Evolutionary conservation across 2,888 invertebrate species (phyloP), one percentile per base, ranked within the genome.

Genomic region (Elaeidobius kamerunicus): DNA sequence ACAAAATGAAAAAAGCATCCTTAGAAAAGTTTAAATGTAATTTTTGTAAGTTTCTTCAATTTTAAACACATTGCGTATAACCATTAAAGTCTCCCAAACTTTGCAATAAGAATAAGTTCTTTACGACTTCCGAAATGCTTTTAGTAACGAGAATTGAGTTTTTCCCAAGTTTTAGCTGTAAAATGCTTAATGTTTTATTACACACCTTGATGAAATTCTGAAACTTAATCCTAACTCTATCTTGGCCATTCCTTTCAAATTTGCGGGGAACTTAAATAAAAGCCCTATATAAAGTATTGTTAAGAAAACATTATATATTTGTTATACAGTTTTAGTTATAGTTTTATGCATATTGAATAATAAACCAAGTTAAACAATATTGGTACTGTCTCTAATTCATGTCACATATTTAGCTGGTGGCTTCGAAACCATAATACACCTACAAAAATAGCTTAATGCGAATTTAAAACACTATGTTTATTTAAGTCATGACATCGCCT

Each of bases 61-160:
- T 48, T 28, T 39, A 39, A 39, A 46, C 27, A 28, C 12, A 12
- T 36, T 30, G 20, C 19, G 30, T 47, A 40, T 38, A 48, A 40
- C 47, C 47, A 48, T 48, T 39, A 48, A 48, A 48, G 18, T 40
- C 40, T 39, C 3, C 40, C n/a, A 32, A 40, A 48, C 30, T 40
- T 30, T 39, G 40, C 40, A 32, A 39, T 40, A 40, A 40, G 47
- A 18, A 39, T 38, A 47, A 47, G 30, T 47, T 40, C 19, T 48
- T 48, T 48, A 48, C 40, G 47, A 48, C 40, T 40, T 48, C 11
- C 14, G 34, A 38, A 40, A 32, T 28, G 30, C 34, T 17, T 15
- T 43, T 43, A 3, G 9, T 43, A 43, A 43, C 23, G 23, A 46
- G 34, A 30, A 28, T 11, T 20, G 15, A n/a, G 7, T 14, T 20